These are phyloP conservation scores for Rhimphoctona megacephalus DNA, from an alignment of 2,888 invertebrate species.

Conservation along the genomic window DNA sequence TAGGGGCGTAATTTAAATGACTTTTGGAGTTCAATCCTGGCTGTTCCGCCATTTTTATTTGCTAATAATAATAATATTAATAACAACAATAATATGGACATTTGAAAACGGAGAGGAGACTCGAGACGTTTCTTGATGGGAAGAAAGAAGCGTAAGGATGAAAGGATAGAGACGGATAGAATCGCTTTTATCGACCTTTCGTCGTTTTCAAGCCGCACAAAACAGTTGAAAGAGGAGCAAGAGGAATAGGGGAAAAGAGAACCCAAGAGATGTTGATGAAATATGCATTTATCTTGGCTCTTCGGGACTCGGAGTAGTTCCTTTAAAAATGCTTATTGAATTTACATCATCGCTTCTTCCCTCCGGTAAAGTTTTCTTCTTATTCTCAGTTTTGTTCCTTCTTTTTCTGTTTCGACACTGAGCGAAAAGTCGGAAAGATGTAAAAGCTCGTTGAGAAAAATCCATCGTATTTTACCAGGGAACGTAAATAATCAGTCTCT, in stretches of 20 bases:
- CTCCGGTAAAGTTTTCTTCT: not conserved
- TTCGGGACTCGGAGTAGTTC: constrained; percentile 33
- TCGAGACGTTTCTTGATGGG: constrained; percentile 14
- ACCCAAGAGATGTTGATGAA: constrained; percentile 20
- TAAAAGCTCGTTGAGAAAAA: constrained; percentile 36
- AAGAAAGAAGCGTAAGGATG: constrained; percentile 11
- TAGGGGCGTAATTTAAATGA: not conserved
- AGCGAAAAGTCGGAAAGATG: constrained; percentile 34
- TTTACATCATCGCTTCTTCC: constrained; percentile 35
- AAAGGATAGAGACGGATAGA: constrained; percentile 12
- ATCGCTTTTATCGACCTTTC: constrained; percentile 51
- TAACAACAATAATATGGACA: not conserved
- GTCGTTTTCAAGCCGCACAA: not conserved
- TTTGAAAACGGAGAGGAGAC: not conserved
- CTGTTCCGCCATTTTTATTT: not conserved
- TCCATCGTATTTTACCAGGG: not conserved
- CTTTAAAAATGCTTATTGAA: constrained; percentile 55
- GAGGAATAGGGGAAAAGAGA: not conserved
- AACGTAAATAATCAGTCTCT: constrained; percentile 25
- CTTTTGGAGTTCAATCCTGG: not conserved
- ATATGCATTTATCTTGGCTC: constrained; percentile 50
- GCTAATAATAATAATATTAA: not conserved
- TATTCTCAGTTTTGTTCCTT: not conserved
- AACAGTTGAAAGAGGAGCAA: not conserved
- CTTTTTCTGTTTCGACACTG: not conserved